Conservation (phyloP, 2,888 invertebrate species). For the Epistrophe grossulariae region DNA sequence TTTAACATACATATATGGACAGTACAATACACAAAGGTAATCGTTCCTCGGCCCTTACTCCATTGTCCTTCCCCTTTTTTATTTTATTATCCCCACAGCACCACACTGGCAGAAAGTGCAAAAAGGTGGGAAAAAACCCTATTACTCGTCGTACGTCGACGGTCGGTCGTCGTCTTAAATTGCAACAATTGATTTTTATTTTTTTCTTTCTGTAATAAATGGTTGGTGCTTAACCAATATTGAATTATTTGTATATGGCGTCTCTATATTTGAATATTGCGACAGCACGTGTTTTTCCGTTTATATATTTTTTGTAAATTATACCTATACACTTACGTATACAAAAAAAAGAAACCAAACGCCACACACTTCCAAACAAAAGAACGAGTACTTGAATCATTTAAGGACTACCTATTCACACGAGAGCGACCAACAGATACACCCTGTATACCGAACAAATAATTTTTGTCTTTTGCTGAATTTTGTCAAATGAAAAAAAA, state of each 20-base stretch:
- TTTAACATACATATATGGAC: neutral
- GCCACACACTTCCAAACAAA: too few species aligned
- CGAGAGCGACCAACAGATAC: too few species aligned
- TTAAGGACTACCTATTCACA: too few species aligned
- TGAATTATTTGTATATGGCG: neutral
- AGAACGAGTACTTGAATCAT: too few species aligned
- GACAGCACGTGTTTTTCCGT: neutral
- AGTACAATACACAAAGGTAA: neutral
- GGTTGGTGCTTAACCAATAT: neutral
- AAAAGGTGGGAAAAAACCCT: slow-evolving; percentile 10
- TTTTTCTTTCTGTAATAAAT: neutral
- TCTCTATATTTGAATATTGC: neutral
- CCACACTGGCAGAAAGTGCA: neutral
- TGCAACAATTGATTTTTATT: slow-evolving; percentile 2
- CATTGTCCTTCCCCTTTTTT: neutral
- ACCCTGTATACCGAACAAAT: too few species aligned
- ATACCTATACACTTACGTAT: neutral
- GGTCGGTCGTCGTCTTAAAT: neutral
- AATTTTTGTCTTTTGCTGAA: too few species aligned
- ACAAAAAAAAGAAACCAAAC: neutral
- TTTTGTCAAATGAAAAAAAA: too few species aligned
- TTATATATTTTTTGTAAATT: neutral
- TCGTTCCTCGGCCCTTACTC: neutral
- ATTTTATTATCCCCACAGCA: neutral
- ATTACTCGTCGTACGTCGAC: neutral